Evolutionary conservation across 2,797 vertebrate genomes (phyloP), one percentile per base, ranked within the genome.

Genomic region (Esox lucius): DNA sequence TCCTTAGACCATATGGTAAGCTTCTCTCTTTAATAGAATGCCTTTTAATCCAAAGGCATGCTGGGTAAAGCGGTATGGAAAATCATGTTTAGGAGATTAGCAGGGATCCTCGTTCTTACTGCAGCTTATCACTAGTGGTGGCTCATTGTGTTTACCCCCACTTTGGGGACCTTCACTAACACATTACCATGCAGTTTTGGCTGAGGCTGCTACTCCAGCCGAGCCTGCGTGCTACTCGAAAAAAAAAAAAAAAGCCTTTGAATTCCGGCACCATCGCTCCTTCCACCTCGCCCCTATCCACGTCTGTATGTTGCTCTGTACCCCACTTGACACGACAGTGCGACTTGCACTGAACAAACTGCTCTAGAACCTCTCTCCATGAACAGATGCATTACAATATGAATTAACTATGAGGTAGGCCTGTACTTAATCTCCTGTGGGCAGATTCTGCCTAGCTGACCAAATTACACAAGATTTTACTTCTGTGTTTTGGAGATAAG

Each of bases 71-170:
- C 85, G 56, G 74, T 90, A 93, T 92, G 87, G 87, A 93, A 92
- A 94, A 92, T 93, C 91, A 89, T 87, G 87, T 94, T 91, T 87
- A 90, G 89, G 71, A 91, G 92, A 94, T 93, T 91, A 93, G 88
- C 80, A 82, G 80, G 81, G 88, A 88, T 90, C 86, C 86, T 78
- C 62, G 78, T 86, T 87, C 80, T 87, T 73, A 74, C 83, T 83
- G 84, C 81, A 85, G 91, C 87, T 91, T 89, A 91, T 92, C 87
- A 87, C 87, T 91, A 72, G 84, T 90, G 81, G 88, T 80, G 79
- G 80, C 82, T 86, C 78, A 88, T 81, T 85, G 67, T 56, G 78
- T 67, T 35, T 71, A 76, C 46, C 70, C 71, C 67, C 70, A 86
- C 84, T 87, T 78, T 77, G 56, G 87, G 84, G 88, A 88, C 70